These are phyloP conservation scores for Ferrisia virgata DNA, from an alignment of 2,888 invertebrate genomes.

Conservation along the genomic window DNA sequence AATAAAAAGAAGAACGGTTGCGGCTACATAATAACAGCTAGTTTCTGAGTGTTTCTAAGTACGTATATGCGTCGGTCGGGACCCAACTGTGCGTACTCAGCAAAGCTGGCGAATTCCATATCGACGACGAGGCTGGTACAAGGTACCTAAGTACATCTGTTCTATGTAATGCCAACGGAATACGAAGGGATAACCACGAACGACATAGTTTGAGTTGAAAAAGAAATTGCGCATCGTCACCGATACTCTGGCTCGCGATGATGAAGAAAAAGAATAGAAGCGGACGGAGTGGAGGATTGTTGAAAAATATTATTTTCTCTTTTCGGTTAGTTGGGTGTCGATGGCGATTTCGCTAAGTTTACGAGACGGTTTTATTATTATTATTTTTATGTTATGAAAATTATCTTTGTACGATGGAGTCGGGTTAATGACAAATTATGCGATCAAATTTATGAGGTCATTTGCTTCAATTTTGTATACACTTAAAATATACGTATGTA, in stretches of 20 bases:
- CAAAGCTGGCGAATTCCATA: background rate
- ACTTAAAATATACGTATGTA: too few relatives aligned
- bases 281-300: background rate
- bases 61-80: too few relatives aligned
- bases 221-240: background rate
- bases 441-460: background rate
- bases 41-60: too few relatives aligned
- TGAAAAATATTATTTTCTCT: background rate
- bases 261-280: too few relatives aligned
- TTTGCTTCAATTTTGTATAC: background rate
- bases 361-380: background rate
- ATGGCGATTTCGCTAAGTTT: background rate
- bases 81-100: background rate
- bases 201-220: background rate
- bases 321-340: background rate
- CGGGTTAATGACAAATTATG: background rate
- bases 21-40: background rate
- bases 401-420: too few relatives aligned
- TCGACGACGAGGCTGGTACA: too few relatives aligned
- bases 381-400: background rate
- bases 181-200: background rate
- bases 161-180: background rate
- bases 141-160: too few relatives aligned
- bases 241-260: background rate
- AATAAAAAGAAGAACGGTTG: background rate